These are phyloP conservation scores for Thaumatotibia leucotreta DNA, from an alignment of 1,140 invertebrate genomes.

Conservation along the genomic window DNA sequence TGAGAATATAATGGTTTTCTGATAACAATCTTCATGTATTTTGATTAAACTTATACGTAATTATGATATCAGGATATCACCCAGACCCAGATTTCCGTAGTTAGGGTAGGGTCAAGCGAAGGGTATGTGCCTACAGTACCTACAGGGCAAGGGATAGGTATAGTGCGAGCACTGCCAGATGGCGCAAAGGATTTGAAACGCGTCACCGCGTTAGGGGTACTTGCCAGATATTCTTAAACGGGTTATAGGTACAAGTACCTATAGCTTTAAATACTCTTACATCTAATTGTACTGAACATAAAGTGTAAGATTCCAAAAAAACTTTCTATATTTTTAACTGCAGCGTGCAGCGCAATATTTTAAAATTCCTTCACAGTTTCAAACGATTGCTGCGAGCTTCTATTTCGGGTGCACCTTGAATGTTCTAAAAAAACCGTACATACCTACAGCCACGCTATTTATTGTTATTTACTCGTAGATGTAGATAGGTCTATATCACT, in stretches of 20 bases:
- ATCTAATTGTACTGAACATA: no score
- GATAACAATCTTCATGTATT: not conserved
- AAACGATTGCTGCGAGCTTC: no score
- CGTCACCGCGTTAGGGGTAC: not conserved
- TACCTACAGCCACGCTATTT: no score
- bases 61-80: not conserved
- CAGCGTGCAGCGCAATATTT: no score
- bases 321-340: no score
- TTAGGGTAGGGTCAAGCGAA: not conserved
- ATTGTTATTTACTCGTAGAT: no score
- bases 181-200: not conserved
- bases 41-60: slow-evolving; percentile 7
- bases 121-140: not conserved
- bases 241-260: not conserved
- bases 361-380: no score
- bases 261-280: no score
- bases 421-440: no score
- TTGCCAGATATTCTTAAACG: not conserved
- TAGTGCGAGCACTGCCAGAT: not conserved
- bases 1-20: slow-evolving; percentile 9
- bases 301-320: no score
- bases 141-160: not conserved
- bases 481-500: no score
- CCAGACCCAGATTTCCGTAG: not conserved
- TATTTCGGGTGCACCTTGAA: no score